Base-by-base conservation (phyloP, 2,113 vertebrate species). In the Morone chrysops region DNA sequence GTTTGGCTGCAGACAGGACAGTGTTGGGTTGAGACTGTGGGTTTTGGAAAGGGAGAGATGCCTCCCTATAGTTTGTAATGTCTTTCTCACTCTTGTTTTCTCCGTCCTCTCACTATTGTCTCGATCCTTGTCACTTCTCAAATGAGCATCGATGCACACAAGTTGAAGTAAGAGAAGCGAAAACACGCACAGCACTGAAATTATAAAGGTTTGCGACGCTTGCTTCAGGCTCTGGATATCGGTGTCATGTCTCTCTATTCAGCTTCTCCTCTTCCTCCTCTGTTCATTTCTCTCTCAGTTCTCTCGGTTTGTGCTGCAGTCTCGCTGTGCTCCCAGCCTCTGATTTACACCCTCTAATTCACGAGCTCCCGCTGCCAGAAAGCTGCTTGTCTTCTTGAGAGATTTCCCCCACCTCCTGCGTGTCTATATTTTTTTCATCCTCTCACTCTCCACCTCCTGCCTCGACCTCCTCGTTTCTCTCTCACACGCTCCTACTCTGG, bases 291-390 rank as follows among this genome's bases (percentile, higher is more conserved):
- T 61, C 22, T 63, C 47, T 22, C 61, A 41, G 63, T 65, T 78
- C 25, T 50, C 60, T 47, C 61, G 12, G 12, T 69, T 86, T 43
- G 53, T 7, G 43, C 82, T 1, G 65, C 31, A 59, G 61, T 75
- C 73, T 72, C 17, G 40, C 73, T 80, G 75, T 36, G 50, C 83
- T 84, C 71, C 22, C 12, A 72, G 61, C 68, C 60, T 83, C 70
- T 87, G 88, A 90, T 89, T 89, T 87, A 89, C 85, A 84, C 74
- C 36, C 76, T 92, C 70, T 82, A 82, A 89, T 89, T 92, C 86
- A 71, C 18, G 0, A 84, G 67, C 86, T 80, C 61, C 85, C 47
- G 53, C 87, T 90, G 90, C 89, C 90, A 88, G 77, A 86, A 85
- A 85, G 81, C 90, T 82, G 76, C 82, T 85, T 50, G 68, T 89